phyloP scores from a whole-genome alignment of 2,113 vertebrate genomes.

The Pycnonotus jocosus region DNA sequence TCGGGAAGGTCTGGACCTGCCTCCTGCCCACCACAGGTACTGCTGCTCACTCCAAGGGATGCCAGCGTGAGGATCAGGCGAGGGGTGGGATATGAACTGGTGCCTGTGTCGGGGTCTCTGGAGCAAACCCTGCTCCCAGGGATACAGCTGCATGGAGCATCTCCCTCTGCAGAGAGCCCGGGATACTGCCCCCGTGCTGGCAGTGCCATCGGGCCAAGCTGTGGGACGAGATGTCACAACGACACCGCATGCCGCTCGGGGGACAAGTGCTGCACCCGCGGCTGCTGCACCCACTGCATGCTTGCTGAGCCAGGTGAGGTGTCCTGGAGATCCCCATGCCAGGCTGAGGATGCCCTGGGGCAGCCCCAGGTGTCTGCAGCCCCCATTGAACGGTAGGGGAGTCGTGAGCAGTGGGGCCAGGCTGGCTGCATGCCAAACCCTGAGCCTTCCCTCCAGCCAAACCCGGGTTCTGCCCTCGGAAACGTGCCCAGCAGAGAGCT shows the following conservation, averaged over 20 bases:
- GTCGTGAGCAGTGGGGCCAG: accelerated
- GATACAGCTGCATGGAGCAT: accelerated
- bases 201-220: accelerated
- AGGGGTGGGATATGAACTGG: not conserved
- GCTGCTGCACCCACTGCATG: not conserved
- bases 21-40: constrained; percentile 47
- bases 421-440: not conserved
- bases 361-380: not conserved
- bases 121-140: accelerated
- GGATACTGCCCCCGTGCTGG: constrained; percentile 10
- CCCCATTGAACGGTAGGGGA: accelerated
- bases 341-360: not conserved
- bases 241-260: not conserved
- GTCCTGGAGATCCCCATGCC: not conserved
- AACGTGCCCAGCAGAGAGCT: not conserved
- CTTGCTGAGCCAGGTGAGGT: not conserved
- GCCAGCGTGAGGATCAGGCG: accelerated
- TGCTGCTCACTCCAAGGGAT: accelerated
- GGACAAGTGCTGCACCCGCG: not conserved
- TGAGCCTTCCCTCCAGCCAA: not conserved
- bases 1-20: not conserved
- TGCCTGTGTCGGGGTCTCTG: not conserved
- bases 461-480: not conserved
- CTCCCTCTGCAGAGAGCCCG: not conserved
- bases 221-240: not conserved